A percentile compares a stretch with the other conserved stretches of the same genome.
Conservation (phyloP, 2,113 vertebrate genomes). For the Petrocephalus zakoni region DNA sequence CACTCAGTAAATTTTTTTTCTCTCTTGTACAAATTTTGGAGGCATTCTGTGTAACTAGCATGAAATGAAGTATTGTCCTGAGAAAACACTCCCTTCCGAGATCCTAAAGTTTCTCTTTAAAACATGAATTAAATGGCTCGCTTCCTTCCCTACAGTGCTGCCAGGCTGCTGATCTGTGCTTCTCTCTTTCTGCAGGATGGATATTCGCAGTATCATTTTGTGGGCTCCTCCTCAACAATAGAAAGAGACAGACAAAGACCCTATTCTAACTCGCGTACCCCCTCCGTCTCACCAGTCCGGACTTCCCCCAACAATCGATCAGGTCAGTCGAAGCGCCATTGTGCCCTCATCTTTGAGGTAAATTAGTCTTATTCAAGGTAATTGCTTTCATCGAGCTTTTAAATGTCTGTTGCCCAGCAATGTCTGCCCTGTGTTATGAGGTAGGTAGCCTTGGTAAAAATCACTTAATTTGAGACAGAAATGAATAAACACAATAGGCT, state of each 20-base stretch:
- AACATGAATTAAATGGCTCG: background rate
- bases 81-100: background rate
- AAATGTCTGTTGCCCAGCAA: background rate
- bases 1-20: background rate
- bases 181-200: slow-evolving; percentile 70
- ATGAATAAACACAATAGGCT: background rate
- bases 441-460: background rate
- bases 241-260: slow-evolving; percentile 94
- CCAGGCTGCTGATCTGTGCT: background rate
- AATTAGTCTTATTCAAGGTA: background rate
- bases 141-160: background rate
- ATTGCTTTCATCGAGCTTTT: background rate
- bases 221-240: slow-evolving; percentile 95
- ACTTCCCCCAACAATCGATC: slow-evolving; percentile 97
- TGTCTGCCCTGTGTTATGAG: background rate
- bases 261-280: slow-evolving; percentile 92
- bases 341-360: background rate
- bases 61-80: background rate
- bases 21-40: background rate
- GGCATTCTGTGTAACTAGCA: background rate
- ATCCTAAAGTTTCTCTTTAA: background rate
- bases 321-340: slow-evolving; percentile 59
- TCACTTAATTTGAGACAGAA: background rate
- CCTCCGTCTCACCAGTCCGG: slow-evolving; percentile 93
- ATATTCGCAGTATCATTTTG: slow-evolving; percentile 97